A percentile compares a stretch with the other conserved stretches of the same genome.
Evolutionary conservation across 23 tunicate genomes (phyloP).

Genomic region (Oikopleura vanhoeffeni): DNA sequence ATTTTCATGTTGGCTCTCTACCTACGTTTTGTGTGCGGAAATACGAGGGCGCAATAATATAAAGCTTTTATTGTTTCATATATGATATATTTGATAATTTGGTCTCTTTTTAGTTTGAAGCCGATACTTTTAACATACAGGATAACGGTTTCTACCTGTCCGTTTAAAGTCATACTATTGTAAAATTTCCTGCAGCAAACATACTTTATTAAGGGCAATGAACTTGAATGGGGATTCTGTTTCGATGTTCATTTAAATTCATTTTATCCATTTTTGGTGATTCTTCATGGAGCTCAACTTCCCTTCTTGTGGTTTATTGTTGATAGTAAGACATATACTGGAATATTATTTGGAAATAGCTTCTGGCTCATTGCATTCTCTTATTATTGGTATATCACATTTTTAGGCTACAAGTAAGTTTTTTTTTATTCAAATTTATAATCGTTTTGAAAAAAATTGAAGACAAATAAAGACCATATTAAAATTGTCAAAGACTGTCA

Average conservation of each 20-base stretch:
- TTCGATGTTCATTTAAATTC: conserved; percentile 97
- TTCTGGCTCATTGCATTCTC: conserved; percentile 87
- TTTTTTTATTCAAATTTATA: too few species aligned
- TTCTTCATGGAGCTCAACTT: conserved; percentile 72
- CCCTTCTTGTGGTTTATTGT: conserved; percentile 61
- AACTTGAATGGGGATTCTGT: conserved; percentile 88
- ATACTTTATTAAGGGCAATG: conserved; percentile 58
- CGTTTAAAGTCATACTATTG: too few species aligned
- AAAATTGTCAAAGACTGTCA: background rate
- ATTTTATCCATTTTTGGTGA: conserved; percentile 90
- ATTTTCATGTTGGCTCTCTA: too few species aligned
- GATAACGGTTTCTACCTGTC: too few species aligned
- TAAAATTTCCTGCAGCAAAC: conserved; percentile 30
- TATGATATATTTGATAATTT: too few species aligned
- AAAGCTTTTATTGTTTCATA: too few species aligned
- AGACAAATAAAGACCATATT: background rate
- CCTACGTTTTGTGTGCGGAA: too few species aligned
- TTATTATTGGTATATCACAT: conserved; percentile 80
- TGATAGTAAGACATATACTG: conserved; percentile 26
- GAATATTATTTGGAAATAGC: conserved; percentile 62
- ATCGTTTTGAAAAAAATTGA: background rate
- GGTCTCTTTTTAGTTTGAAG: too few species aligned
- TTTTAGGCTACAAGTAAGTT: conserved; percentile 82
- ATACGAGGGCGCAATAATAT: too few species aligned
- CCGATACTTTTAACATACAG: too few species aligned